A percentile compares a stretch with the other conserved stretches of the same genome.
Conservation (phyloP, 2,797 vertebrate species). For the Hirundo rustica region DNA sequence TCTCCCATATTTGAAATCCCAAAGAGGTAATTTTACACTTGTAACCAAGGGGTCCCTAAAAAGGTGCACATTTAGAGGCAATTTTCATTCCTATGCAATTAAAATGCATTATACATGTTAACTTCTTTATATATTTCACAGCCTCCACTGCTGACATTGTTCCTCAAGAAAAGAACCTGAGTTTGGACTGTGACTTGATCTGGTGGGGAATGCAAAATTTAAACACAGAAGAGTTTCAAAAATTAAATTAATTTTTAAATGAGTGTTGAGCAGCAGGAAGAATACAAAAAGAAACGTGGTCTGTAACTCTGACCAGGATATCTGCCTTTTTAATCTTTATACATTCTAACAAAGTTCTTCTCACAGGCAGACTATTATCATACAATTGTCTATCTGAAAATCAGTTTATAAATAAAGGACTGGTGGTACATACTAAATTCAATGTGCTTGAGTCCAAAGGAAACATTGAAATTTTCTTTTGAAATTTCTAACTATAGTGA, state of each 20-base stretch:
- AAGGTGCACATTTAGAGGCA: not conserved
- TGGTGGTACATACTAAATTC: not conserved
- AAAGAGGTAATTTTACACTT: not conserved
- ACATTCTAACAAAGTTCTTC: not conserved
- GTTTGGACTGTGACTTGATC: not conserved
- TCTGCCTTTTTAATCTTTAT: not conserved
- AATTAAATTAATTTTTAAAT: not conserved
- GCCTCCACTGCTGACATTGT: not conserved
- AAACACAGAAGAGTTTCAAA: not conserved
- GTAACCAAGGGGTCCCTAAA: not conserved
- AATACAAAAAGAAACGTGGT: not conserved
- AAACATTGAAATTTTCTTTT: not conserved
- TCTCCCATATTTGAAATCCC: not conserved
- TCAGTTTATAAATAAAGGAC: not conserved
- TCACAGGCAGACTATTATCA: not conserved
- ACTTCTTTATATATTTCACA: not conserved
- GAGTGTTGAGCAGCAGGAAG: not conserved
- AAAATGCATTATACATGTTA: not conserved
- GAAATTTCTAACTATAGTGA: not conserved
- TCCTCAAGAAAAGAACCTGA: not conserved
- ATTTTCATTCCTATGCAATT: not conserved
- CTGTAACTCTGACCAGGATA: not conserved
- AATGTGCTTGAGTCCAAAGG: not conserved
- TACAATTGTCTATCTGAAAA: not conserved
- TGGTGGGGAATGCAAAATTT: not conserved